phyloP scores from a whole-genome alignment of 2,888 invertebrate species.

The Amphiduros pacificus region DNA sequence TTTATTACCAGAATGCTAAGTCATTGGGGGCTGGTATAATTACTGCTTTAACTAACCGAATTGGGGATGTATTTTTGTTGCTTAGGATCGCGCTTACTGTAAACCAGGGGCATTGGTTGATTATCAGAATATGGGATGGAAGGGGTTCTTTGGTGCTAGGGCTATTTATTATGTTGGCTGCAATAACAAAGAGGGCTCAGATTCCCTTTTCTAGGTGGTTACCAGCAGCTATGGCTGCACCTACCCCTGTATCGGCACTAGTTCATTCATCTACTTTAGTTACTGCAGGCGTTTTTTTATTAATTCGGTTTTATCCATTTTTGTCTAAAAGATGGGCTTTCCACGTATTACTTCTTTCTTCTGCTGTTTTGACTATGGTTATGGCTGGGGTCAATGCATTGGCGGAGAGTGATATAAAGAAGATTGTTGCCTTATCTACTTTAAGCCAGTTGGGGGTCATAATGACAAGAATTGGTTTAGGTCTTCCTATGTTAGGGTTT shows the following conservation, averaged over 20 bases:
- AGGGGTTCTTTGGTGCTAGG: slow-evolving; percentile 58
- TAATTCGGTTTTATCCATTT: slow-evolving; percentile 71
- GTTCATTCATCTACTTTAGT: slow-evolving; percentile 80
- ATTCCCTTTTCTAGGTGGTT: slow-evolving; percentile 79
- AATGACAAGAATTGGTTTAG: slow-evolving; percentile 69
- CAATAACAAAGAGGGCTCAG: slow-evolving; percentile 78
- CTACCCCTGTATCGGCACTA: slow-evolving; percentile 76
- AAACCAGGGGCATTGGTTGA: slow-evolving; percentile 36
- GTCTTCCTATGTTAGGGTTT: slow-evolving; percentile 66
- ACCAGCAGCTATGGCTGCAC: slow-evolving; percentile 76
- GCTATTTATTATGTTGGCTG: slow-evolving; percentile 62
- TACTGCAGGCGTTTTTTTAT: slow-evolving; percentile 74
- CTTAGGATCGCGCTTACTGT: slow-evolving; percentile 61
- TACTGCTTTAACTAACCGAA: slow-evolving; percentile 73
- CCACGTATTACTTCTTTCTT: slow-evolving; percentile 64
- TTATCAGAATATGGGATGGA: slow-evolving; percentile 61
- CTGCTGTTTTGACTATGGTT: slow-evolving; percentile 55
- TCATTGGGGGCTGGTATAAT: slow-evolving; percentile 74
- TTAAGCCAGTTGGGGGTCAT: slow-evolving; percentile 77
- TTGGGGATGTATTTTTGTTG: slow-evolving; percentile 73
- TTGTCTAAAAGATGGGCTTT: slow-evolving; percentile 59
- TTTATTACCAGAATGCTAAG: slow-evolving; percentile 72
- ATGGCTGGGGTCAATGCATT: slow-evolving; percentile 55
- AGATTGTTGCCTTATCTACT: slow-evolving; percentile 78
- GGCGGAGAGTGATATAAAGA: slow-evolving; percentile 69